Evolutionary conservation across 2,888 invertebrate genomes (phyloP), one percentile per base, ranked within the genome.

Genomic region (Nysson spinosus): DNA sequence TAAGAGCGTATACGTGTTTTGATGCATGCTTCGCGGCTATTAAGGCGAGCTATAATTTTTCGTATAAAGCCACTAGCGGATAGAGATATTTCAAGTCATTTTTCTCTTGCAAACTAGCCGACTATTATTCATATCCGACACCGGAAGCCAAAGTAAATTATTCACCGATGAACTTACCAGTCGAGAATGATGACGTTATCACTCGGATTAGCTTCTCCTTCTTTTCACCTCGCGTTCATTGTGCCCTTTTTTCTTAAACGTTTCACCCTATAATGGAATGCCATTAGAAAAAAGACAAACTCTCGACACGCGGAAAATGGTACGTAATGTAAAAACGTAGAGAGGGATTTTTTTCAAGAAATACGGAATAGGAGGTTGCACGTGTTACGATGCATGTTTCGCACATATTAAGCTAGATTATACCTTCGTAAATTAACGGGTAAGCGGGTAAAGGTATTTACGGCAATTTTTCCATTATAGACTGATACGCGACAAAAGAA

Each of bases 21-120:
- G 64, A 64, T 39, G 64, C 64, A 62, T 62, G 49, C 32, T 44
- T 39, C 55, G 39, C 49, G 49, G 30, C 44, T 39, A 39, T 65
- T 65, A 50, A 16, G 14, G 39, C n/a, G 17, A 22, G 37, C 37
- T 54, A 37, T 54, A 64, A 63, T 49, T 54, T 55, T 3, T 12
- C 32, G 37, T 20, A 11, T n/a, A 28, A 5, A 32, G 43, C 9
- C 1, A n/a, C 43, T 19, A 9, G 6, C 34, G 49, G 34, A 44
- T 60, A 61, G 43, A 62, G 37, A 49, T 14, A 47, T 24, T 24
- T 17, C 11, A 6, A n/a, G 6, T 26, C 11, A 47, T 16, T 46
- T 60, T 46, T 42, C 42, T 22, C 6, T 5, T 17, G 5, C 12
- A 42, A 42, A 30, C 14, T 3, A 12, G 28, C n/a, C 4, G 34